These are phyloP conservation scores for Reticulitermes lucifugus DNA, from an alignment of 2,888 invertebrate genomes.

Conservation along the genomic window DNA sequence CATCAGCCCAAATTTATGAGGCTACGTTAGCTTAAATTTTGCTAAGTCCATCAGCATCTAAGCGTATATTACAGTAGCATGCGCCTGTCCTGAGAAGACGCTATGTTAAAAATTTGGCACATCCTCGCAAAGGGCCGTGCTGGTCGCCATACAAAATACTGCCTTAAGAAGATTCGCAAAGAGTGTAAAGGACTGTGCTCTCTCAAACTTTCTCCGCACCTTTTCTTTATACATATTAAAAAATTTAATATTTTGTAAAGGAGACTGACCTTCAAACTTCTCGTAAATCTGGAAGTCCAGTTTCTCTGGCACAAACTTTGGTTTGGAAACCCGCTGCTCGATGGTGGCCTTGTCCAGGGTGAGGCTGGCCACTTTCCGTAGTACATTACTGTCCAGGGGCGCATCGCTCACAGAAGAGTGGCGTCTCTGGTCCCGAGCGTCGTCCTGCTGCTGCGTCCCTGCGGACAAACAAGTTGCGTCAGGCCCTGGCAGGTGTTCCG, in stretches of 20 bases:
- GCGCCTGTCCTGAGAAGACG: too few relatives aligned
- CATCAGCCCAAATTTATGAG: too few relatives aligned
- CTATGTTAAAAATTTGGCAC: too few relatives aligned
- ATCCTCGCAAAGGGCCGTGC: too few relatives aligned
- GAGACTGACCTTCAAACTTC: slow-evolving; percentile 88
- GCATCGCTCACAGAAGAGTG: slow-evolving; percentile 69
- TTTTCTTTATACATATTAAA: too few relatives aligned
- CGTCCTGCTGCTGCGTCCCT: slow-evolving; percentile 49
- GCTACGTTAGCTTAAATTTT: too few relatives aligned
- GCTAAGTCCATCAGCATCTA: too few relatives aligned
- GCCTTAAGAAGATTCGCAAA: too few relatives aligned
- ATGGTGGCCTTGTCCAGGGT: slow-evolving; percentile 78
- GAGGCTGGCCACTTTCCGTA: slow-evolving; percentile 87
- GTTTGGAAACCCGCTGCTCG: slow-evolving; percentile 75
- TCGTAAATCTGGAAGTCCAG: slow-evolving; percentile 88
- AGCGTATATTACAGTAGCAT: too few relatives aligned
- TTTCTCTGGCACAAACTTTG: slow-evolving; percentile 86
- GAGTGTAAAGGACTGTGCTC: too few relatives aligned
- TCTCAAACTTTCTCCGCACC: too few relatives aligned
- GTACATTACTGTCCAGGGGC: slow-evolving; percentile 74
- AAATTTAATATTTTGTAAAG: neutral
- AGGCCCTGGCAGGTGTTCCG: neutral
- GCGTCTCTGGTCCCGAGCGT: slow-evolving; percentile 56
- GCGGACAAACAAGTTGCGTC: slow-evolving; percentile 28
- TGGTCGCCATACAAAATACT: too few relatives aligned